Evolutionary conservation across 2,888 invertebrate genomes (phyloP).

Genomic region (Pachliopta kotzebuea): DNA sequence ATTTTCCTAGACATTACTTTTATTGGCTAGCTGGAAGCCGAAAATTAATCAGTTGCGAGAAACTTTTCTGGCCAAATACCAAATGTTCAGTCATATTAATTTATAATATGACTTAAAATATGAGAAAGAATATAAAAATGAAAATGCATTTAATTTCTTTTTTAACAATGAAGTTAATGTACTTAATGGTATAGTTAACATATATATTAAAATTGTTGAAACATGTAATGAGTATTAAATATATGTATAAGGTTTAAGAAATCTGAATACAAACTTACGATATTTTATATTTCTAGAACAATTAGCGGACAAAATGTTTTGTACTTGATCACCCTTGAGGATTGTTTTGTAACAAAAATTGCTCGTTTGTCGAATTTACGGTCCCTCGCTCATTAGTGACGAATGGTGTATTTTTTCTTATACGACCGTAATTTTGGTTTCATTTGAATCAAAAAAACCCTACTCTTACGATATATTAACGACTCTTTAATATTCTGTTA

Average conservation of each 20-base stretch:
- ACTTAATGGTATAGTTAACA: background rate
- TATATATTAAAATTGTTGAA: background rate
- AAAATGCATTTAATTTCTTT: background rate
- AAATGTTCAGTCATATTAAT: conserved; percentile 5
- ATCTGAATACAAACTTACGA: background rate
- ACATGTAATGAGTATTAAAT: background rate
- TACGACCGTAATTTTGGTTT: conserved; percentile 19
- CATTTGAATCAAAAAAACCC: conserved; percentile 15
- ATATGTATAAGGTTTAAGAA: background rate
- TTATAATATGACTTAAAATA: background rate
- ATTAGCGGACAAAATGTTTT: conserved; percentile 20
- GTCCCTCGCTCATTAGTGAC: conserved; percentile 25
- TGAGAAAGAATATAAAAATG: background rate
- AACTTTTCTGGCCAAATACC: conserved; percentile 13
- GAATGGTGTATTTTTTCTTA: conserved; percentile 19
- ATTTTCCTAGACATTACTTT: conserved; percentile 37
- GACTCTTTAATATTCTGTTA: conserved; percentile 6
- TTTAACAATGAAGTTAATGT: background rate
- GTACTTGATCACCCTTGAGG: conserved; percentile 27
- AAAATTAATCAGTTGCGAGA: conserved; percentile 16
- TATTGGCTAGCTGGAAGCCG: conserved; percentile 7
- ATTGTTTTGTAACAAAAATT: conserved; percentile 29
- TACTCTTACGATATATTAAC: conserved; percentile 6
- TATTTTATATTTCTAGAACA: conserved; percentile 14
- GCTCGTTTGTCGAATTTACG: conserved; percentile 26